Evolutionary conservation across 2,797 vertebrate genomes (phyloP).

Genomic region (Rousettus madagascariensis): DNA sequence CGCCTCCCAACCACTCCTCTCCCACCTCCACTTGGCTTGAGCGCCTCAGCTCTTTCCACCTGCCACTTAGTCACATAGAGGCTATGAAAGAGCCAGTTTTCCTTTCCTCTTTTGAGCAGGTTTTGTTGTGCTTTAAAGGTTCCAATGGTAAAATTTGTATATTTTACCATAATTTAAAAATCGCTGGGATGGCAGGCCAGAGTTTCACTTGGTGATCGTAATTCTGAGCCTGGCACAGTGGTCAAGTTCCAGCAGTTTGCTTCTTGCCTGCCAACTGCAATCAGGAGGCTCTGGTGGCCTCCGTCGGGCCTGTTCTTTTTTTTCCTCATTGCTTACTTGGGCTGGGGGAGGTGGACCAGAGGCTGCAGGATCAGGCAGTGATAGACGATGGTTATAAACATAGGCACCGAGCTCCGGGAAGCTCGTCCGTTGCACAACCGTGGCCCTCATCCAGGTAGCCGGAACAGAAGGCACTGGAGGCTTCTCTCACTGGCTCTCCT

Average conservation of each 20-base stretch:
- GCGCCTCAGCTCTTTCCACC: not conserved
- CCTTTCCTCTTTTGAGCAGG: not conserved
- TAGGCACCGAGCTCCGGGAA: not conserved
- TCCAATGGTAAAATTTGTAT: not conserved
- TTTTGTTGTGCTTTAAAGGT: conserved; percentile 22
- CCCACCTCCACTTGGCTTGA: not conserved
- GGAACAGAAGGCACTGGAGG: not conserved
- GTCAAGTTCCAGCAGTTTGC: not conserved
- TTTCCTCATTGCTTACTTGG: not conserved
- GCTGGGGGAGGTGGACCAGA: not conserved
- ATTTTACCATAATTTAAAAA: not conserved
- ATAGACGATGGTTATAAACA: not conserved
- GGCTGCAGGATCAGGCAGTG: not conserved
- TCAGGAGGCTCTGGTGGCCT: not conserved
- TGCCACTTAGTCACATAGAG: not conserved
- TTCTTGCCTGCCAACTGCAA: not conserved
- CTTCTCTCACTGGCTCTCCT: not conserved
- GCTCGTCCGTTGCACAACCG: not conserved
- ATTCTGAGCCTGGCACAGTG: not conserved
- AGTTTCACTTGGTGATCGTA: not conserved
- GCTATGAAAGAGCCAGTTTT: not conserved
- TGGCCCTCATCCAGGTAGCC: not conserved
- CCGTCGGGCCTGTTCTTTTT: not conserved
- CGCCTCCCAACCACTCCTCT: not conserved
- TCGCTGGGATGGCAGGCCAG: not conserved